Conservation (phyloP, 2,888 invertebrate species). For the Mellilla xanthometata region DNA sequence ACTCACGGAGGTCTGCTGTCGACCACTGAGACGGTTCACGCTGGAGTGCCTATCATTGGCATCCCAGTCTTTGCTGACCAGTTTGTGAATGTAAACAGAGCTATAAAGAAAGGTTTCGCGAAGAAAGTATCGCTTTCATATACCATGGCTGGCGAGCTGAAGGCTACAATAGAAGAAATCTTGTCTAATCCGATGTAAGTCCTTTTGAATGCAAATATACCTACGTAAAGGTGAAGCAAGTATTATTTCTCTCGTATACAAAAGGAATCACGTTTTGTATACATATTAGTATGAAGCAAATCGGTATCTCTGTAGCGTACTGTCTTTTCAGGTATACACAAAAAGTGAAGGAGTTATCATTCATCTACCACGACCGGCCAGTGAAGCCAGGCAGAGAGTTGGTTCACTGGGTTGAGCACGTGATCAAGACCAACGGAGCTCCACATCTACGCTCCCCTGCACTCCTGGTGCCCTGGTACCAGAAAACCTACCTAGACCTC, state of each 20-base stretch:
- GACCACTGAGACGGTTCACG: conserved; percentile 51
- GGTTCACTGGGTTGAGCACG: conserved; percentile 51
- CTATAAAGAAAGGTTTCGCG: conserved; percentile 49
- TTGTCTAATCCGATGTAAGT: conserved; percentile 41
- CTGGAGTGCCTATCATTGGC: conserved; percentile 54
- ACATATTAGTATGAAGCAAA: no score
- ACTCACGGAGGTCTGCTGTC: conserved; percentile 62
- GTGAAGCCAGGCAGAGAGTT: conserved; percentile 42
- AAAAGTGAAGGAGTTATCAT: conserved; percentile 41
- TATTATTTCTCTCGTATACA: no score
- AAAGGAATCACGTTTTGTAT: no score
- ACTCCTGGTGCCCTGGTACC: conserved; percentile 45
- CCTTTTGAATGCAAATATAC: background rate
- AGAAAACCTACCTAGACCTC: conserved; percentile 49
- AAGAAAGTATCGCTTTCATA: conserved; percentile 41
- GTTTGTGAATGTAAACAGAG: conserved; percentile 48
- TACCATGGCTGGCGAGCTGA: conserved; percentile 38
- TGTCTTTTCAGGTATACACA: conserved; percentile 38
- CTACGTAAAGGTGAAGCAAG: no score
- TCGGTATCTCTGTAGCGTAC: no score
- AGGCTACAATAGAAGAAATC: conserved; percentile 41
- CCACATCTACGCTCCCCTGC: conserved; percentile 48
- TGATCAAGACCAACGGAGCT: conserved; percentile 45
- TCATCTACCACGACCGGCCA: conserved; percentile 47
- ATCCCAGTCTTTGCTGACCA: conserved; percentile 61